These are phyloP conservation scores for Meandrusa payeni DNA, from an alignment of 2,888 invertebrate species.

Conservation along the genomic window DNA sequence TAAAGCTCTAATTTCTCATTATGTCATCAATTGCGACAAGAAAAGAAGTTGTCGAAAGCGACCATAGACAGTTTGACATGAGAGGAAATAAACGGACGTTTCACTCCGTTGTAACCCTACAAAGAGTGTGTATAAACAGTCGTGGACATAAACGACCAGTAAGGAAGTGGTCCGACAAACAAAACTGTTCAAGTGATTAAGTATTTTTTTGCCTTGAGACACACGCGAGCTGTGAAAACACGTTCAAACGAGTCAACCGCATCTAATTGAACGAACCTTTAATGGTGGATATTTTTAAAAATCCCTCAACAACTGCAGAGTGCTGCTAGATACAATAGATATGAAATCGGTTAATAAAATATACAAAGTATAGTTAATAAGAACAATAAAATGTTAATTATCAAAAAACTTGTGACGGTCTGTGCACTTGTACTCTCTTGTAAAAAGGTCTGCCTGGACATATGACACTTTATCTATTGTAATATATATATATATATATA, in stretches of 20 bases:
- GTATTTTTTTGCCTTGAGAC: slow-evolving; percentile 2
- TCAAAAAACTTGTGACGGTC: no score
- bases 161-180: slow-evolving; percentile 23
- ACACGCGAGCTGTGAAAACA: slow-evolving; percentile 14
- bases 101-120: slow-evolving; percentile 12
- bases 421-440: no score
- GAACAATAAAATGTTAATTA: no score
- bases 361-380: no score
- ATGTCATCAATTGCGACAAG: no score
- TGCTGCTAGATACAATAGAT: no score
- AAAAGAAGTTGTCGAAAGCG: slow-evolving; percentile 1
- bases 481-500: no score
- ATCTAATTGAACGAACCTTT: background rate
- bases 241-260: slow-evolving; percentile 9
- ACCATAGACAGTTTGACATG: slow-evolving; percentile 13
- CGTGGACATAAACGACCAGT: slow-evolving; percentile 20
- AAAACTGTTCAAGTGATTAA: slow-evolving; percentile 19
- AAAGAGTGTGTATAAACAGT: slow-evolving; percentile 16
- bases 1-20: no score
- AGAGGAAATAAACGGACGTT: slow-evolving; percentile 15
- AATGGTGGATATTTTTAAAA: slow-evolving; percentile 5
- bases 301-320: background rate
- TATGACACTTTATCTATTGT: no score
- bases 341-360: no score
- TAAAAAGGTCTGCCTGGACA: no score